phyloP scores from a whole-genome alignment of 2,113 vertebrate genomes.

The Apteryx owenii region DNA sequence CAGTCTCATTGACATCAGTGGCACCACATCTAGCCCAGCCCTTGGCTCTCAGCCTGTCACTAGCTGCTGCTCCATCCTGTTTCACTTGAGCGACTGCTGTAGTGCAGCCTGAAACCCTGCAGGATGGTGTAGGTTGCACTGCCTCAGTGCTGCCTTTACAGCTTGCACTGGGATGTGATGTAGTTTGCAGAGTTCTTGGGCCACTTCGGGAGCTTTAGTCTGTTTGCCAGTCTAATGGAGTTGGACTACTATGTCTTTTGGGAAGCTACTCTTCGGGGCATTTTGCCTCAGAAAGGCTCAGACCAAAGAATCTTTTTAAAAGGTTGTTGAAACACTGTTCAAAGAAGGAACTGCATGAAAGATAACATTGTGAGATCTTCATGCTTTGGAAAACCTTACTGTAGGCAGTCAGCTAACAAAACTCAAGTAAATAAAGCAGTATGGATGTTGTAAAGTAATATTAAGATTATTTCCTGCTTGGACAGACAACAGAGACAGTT shows the following conservation, averaged over 20 bases:
- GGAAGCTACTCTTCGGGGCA: background rate
- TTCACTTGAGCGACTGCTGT: accelerated
- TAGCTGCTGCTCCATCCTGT: background rate
- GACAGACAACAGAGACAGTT: background rate
- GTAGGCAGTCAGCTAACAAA: background rate
- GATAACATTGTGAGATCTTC: background rate
- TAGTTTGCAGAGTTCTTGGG: background rate
- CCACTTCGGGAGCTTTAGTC: background rate
- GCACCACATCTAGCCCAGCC: background rate
- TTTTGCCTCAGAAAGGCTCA: background rate
- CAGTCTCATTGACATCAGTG: background rate
- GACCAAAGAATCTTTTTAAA: background rate
- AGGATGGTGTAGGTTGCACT: accelerated
- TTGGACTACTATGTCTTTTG: background rate
- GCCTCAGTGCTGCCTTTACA: background rate
- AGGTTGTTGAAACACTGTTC: background rate
- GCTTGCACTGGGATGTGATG: accelerated
- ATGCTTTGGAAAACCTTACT: background rate
- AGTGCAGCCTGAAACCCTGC: background rate
- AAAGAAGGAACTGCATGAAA: background rate
- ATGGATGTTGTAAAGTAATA: background rate
- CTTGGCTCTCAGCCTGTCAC: accelerated
- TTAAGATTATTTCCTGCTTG: background rate
- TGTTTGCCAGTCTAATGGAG: background rate
- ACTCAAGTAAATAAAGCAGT: background rate